Evolutionary conservation across 2,113 vertebrate genomes (phyloP).

Genomic region (Chaetodon auriga): DNA sequence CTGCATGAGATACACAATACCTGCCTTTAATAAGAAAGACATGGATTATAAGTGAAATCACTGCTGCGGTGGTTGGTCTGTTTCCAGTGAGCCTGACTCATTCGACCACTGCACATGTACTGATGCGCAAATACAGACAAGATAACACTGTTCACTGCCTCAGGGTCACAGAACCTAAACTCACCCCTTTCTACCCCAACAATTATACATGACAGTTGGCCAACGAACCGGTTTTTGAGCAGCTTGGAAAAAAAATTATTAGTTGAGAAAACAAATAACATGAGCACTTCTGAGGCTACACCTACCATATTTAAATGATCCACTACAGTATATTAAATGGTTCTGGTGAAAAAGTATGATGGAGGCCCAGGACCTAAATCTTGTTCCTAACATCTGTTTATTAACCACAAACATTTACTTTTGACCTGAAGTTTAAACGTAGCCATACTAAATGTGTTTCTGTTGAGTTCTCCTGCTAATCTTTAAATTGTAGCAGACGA

Average conservation of each 20-base stretch:
- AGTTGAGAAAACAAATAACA: not conserved
- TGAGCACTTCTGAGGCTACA: not conserved
- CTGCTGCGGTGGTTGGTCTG: not conserved
- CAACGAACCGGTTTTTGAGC: not conserved
- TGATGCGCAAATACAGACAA: not conserved
- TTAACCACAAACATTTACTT: not conserved
- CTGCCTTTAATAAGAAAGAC: not conserved
- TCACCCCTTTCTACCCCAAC: not conserved
- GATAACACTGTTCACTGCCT: not conserved
- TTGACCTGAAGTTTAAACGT: not conserved
- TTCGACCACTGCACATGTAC: not conserved
- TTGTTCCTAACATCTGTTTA: not conserved
- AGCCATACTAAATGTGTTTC: not conserved
- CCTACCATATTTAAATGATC: not conserved
- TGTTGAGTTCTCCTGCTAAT: not conserved
- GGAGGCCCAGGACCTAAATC: not conserved
- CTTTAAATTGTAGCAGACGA: not conserved
- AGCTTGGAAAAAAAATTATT: not conserved
- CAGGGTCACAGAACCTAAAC: not conserved
- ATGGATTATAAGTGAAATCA: not conserved
- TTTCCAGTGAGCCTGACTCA: constrained; percentile 18
- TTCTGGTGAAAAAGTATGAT: not conserved
- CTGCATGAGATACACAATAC: not conserved
- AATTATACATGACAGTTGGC: not conserved
- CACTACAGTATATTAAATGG: not conserved